A percentile compares a stretch with the other conserved stretches of the same genome.
phyloP scores from a whole-genome alignment of 2,113 vertebrate species.

The Platysternon megacephalum region DNA sequence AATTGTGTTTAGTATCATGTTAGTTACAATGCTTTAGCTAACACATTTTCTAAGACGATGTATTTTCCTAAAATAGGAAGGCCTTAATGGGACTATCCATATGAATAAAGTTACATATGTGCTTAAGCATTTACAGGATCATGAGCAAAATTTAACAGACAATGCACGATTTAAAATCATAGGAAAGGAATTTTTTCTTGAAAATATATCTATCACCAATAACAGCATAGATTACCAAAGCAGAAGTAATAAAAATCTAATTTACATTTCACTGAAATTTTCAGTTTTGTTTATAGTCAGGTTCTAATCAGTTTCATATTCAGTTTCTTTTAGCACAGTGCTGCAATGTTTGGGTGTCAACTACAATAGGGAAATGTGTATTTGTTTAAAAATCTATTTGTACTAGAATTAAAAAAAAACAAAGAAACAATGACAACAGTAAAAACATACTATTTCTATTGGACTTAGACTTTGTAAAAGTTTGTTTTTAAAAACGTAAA shows the following conservation, averaged over 20 bases:
- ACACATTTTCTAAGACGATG: background rate
- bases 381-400: background rate
- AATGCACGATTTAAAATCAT: background rate
- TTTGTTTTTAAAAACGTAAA: background rate
- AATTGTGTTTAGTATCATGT: background rate
- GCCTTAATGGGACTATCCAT: background rate
- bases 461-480: background rate
- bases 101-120: background rate
- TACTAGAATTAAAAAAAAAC: slow-evolving; percentile 18
- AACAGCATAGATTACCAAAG: background rate
- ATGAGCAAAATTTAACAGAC: background rate
- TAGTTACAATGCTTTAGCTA: background rate
- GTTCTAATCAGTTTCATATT: slow-evolving; percentile 20
- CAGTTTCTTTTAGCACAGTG: background rate
- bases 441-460: slow-evolving; percentile 25
- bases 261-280: background rate
- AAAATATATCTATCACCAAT: background rate
- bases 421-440: slow-evolving; percentile 23
- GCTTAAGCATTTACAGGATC: background rate
- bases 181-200: background rate
- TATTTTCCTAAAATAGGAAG: background rate
- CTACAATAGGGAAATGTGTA: slow-evolving; percentile 18
- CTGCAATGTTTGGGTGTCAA: slow-evolving; percentile 15
- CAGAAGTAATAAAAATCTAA: background rate
- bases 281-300: background rate